Conservation (phyloP, 2,113 vertebrate genomes). For the Neopipo cinnamomea region DNA sequence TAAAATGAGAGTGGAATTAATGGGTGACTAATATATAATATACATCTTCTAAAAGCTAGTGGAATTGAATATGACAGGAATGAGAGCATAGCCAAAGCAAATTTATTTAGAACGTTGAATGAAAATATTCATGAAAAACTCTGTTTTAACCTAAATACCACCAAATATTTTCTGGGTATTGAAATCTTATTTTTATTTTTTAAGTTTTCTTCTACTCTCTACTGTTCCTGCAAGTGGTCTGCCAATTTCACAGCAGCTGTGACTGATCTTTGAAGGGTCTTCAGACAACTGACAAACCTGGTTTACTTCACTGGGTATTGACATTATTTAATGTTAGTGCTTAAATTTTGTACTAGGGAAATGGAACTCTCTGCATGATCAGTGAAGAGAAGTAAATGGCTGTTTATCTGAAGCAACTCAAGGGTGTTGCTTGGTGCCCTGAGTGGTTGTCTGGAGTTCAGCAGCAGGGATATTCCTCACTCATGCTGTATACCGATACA, state of each 20-base stretch:
- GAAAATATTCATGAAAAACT: constrained; percentile 4
- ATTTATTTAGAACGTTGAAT: constrained; percentile 5
- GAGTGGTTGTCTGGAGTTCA: background rate
- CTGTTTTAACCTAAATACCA: background rate
- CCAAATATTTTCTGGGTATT: background rate
- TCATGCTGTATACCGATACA: background rate
- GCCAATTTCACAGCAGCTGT: background rate
- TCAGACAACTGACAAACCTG: background rate
- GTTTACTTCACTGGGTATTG: background rate
- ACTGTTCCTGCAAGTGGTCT: background rate
- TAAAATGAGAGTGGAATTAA: background rate
- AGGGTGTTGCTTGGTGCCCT: background rate
- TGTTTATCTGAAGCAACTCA: background rate
- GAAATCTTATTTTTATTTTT: background rate
- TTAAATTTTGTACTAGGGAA: background rate
- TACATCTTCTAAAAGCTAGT: background rate
- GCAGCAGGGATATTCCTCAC: background rate
- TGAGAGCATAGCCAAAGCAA: background rate
- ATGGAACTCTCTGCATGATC: background rate
- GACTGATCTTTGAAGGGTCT: background rate
- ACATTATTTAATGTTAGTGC: background rate
- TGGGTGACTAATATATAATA: background rate
- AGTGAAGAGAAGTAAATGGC: background rate
- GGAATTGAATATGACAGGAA: constrained; percentile 10
- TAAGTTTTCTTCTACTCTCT: background rate